Conservation (phyloP, 2,888 invertebrate genomes). For the Thymelicus acteon region DNA sequence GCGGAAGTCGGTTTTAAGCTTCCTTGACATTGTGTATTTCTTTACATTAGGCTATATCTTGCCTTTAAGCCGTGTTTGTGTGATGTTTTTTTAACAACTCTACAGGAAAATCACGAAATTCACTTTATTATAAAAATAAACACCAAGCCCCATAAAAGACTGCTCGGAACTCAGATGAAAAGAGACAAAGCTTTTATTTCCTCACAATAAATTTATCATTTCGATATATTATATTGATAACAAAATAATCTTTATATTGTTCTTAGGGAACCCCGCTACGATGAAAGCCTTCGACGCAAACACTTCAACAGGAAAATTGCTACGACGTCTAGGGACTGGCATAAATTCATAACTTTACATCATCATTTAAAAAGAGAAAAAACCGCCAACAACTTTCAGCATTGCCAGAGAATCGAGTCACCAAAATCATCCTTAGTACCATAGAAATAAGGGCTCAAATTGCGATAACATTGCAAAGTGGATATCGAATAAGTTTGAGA, state of each 20-base stretch:
- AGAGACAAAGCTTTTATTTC: no score
- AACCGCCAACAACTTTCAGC: conserved; percentile 38
- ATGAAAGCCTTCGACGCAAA: conserved; percentile 55
- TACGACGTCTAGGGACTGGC: conserved; percentile 56
- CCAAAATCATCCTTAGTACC: conserved; percentile 2
- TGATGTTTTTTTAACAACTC: no score
- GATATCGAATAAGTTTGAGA: conserved; percentile 4
- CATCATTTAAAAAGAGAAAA: conserved; percentile 67
- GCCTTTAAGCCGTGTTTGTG: no score
- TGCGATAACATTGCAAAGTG: background rate
- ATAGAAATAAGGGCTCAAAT: background rate
- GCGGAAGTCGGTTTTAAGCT: no score
- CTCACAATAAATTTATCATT: no score
- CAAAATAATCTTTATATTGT: conserved; percentile 12
- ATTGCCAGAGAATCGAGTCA: background rate
- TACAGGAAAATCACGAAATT: no score
- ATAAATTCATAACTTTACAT: conserved; percentile 71
- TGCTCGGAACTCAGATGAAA: no score
- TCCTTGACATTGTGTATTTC: no score
- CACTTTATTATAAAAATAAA: no score
- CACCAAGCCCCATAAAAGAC: no score
- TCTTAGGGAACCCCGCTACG: conserved; percentile 47
- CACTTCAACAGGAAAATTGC: conserved; percentile 68
- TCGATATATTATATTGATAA: background rate
- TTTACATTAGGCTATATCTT: no score